phyloP scores from a whole-genome alignment of 23 tunicate genomes.

The Clavelina lepadiformis region DNA sequence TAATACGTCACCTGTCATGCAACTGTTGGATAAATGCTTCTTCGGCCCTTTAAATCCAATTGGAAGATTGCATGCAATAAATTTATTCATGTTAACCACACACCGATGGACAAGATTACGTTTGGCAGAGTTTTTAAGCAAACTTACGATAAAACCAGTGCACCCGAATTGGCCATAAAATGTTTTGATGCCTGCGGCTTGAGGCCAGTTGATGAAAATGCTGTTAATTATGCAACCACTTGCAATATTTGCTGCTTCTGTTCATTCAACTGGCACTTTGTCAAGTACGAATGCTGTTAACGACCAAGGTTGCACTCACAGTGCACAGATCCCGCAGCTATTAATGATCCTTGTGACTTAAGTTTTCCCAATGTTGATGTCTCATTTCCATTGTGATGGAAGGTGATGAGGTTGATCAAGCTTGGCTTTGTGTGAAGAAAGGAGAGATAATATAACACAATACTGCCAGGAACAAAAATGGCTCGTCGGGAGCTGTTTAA shows the following conservation, averaged over 20 bases:
- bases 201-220: neutral
- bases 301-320: too few species aligned
- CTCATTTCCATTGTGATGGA: neutral
- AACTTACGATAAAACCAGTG: neutral
- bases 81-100: neutral
- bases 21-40: neutral
- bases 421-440: neutral
- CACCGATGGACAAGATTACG: neutral
- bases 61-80: neutral
- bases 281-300: neutral
- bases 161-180: neutral
- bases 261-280: neutral
- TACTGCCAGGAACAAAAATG: neutral
- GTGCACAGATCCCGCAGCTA: too few species aligned
- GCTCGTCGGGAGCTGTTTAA: too few species aligned
- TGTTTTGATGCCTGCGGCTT: neutral
- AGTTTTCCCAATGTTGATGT: neutral
- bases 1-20: neutral
- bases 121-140: neutral
- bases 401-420: neutral
- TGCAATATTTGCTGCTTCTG: neutral
- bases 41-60: neutral
- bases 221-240: neutral
- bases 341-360: neutral
- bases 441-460: neutral